These are phyloP conservation scores for Macrosoma leucophasiata DNA, from an alignment of 2,888 invertebrate genomes.

Conservation along the genomic window DNA sequence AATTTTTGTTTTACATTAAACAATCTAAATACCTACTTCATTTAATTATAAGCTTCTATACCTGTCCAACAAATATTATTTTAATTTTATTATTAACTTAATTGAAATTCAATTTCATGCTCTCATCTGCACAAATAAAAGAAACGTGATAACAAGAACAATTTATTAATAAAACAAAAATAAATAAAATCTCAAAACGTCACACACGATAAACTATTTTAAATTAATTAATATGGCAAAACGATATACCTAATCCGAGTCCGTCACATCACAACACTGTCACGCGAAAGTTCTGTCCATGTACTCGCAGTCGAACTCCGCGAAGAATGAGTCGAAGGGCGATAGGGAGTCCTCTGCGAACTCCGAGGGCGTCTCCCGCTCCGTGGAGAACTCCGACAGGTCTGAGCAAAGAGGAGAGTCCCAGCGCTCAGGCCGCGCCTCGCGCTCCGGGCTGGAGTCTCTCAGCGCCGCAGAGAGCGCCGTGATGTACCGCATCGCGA, in stretches of 20 bases:
- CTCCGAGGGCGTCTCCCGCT: conserved; percentile 67
- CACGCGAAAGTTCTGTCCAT: conserved; percentile 68
- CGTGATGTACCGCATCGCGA: conserved; percentile 92
- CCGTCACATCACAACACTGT: conserved; percentile 44
- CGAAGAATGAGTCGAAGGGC: conserved; percentile 74
- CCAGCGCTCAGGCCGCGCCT: conserved; percentile 50
- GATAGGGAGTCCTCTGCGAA: conserved; percentile 73
- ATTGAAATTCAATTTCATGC: too few relatives aligned
- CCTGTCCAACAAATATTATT: too few relatives aligned
- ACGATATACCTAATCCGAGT: conserved; percentile 48
- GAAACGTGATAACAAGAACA: conserved; percentile 55
- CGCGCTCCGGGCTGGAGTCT: conserved; percentile 44
- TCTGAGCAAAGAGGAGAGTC: conserved; percentile 70
- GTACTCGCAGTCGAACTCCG: conserved; percentile 69
- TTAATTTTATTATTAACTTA: too few relatives aligned
- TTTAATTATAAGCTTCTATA: too few relatives aligned
- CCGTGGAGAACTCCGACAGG: conserved; percentile 68
- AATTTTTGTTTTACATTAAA: too few relatives aligned
- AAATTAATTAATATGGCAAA: conserved; percentile 68
- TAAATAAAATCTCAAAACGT: conserved; percentile 56
- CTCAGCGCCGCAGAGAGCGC: conserved; percentile 81
- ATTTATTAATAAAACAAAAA: conserved; percentile 61
- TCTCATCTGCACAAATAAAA: conserved; percentile 37
- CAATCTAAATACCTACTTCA: too few relatives aligned
- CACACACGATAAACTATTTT: conserved; percentile 50